Conservation (phyloP, 2,888 invertebrate genomes). For the Polyploca ridens region DNA sequence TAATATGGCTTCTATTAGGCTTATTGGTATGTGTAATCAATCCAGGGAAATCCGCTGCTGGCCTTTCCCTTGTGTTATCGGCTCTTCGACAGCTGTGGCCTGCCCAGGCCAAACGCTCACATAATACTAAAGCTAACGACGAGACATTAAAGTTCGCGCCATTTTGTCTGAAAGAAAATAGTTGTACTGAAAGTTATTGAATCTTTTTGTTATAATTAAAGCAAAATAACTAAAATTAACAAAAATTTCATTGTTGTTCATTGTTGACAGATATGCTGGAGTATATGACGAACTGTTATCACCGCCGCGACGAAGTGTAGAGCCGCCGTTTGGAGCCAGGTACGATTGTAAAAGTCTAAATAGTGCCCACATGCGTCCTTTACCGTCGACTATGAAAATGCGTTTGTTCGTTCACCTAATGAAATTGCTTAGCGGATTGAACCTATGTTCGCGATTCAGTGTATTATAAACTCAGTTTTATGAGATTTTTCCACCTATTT, state of each 20-base stretch:
- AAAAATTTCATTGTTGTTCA: slow-evolving; percentile 15
- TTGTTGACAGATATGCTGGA: slow-evolving; percentile 67
- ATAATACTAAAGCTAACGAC: no score
- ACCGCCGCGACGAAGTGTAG: slow-evolving; percentile 77
- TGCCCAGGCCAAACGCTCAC: no score
- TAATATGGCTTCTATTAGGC: no score
- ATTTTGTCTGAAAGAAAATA: no score
- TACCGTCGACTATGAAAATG: slow-evolving; percentile 49
- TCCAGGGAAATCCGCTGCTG: no score
- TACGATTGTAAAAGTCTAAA: slow-evolving; percentile 80
- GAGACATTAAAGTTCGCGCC: no score
- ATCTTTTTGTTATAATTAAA: no score
- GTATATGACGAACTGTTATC: slow-evolving; percentile 81
- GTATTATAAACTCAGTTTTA: slow-evolving; percentile 21
- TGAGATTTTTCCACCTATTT: slow-evolving; percentile 23
- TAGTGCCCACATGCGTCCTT: slow-evolving; percentile 65
- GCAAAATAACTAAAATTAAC: neutral
- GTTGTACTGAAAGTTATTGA: no score
- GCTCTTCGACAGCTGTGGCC: no score
- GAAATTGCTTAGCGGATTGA: slow-evolving; percentile 75
- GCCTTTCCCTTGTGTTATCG: no score
- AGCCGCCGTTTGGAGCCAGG: slow-evolving; percentile 82
- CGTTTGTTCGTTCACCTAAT: slow-evolving; percentile 48
- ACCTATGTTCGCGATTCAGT: slow-evolving; percentile 60
- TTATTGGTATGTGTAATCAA: no score